Percentiles rank a stretch among this genome's conserved stretches.
These are phyloP conservation scores for Nasua narica DNA, from an alignment of 2,797 vertebrate genomes.

Conservation along the genomic window DNA sequence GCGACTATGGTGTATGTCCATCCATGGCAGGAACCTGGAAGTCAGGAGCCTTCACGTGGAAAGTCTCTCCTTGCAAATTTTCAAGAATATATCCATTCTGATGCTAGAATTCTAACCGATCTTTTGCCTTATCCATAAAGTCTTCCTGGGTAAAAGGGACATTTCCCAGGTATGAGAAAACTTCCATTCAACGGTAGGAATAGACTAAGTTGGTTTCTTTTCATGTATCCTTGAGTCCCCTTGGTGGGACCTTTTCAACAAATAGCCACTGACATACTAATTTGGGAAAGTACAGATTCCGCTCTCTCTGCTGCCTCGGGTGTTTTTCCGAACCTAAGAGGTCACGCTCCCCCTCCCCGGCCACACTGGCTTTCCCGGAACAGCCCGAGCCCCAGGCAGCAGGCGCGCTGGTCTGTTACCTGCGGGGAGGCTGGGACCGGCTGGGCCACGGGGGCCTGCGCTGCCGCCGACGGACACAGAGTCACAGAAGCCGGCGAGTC, in stretches of 20 bases:
- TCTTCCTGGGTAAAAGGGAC: not conserved
- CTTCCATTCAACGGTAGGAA: not conserved
- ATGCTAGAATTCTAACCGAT: not conserved
- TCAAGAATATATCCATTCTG: not conserved
- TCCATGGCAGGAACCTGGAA: not conserved
- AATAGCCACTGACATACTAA: not conserved
- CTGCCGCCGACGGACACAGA: constrained; percentile 89
- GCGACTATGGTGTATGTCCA: not conserved
- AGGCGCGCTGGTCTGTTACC: constrained; percentile 81
- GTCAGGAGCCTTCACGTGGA: not conserved
- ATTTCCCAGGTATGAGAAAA: not conserved
- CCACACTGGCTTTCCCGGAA: not conserved
- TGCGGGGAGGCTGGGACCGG: constrained; percentile 95
- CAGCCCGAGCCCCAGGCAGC: constrained; percentile 24
- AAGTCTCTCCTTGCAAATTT: not conserved
- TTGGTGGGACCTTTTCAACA: not conserved
- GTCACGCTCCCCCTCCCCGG: not conserved
- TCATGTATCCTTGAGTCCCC: not conserved
- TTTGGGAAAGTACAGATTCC: not conserved
- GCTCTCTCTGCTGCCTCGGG: not conserved
- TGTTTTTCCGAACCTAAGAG: not conserved
- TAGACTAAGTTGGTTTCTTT: not conserved
- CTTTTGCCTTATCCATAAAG: not conserved
- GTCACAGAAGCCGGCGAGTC: constrained; percentile 90
- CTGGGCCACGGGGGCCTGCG: constrained; percentile 93